Base-by-base conservation (phyloP, 2,888 invertebrate genomes). In the Heteromyza rotundicornis region DNA sequence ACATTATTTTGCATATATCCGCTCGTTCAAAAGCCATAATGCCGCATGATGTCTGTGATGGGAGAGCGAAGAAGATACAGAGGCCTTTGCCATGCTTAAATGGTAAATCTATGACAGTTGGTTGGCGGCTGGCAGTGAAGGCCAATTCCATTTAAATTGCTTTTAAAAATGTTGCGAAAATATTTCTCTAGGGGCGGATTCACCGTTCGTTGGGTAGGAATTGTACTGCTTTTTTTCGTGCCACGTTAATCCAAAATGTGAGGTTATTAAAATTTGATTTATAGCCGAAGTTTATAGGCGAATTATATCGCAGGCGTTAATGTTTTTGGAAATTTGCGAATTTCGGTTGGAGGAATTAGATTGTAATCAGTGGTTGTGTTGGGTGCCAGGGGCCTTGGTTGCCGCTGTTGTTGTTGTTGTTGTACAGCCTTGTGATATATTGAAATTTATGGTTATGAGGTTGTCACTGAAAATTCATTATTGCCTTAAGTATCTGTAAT, bases 261-360 rank as follows among this genome's bases (percentile, higher is more conserved):
- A 8, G 17, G 53, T 17, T 53, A 53, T 53, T 53, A 27, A 32
- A 27, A 53, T 19, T 47, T 47, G 47, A 47, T 47, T 47, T 47
- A 47, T 47, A 19, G 17, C 47, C 8, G 32, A 44, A 44, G 17
- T 20, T 8, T 40, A 56, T 20, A n/a, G n/a, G 36, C 23, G 36
- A 22, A 22, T 52, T 60, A 57, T 62, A 57, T 62, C 62, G 57
- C 14, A 54, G 47, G 62, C 53, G 62, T 57, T 57, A 61, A 61
- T 61, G 57, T 57, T 35, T 52, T 47, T 19, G 5, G 20, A 47
- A 47, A 47, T 47, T 47, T 19, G 47, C 47, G 19, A 47, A 47
- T 47, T 20, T 47, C 5, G 14, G 5, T 19, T 40, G n/a, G 10
- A 40, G 7, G 14, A 19, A 47, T 47, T 47, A 20, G 47, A 47